phyloP scores from a whole-genome alignment of 2,113 vertebrate genomes.

The Ptilonorhynchus violaceus region DNA sequence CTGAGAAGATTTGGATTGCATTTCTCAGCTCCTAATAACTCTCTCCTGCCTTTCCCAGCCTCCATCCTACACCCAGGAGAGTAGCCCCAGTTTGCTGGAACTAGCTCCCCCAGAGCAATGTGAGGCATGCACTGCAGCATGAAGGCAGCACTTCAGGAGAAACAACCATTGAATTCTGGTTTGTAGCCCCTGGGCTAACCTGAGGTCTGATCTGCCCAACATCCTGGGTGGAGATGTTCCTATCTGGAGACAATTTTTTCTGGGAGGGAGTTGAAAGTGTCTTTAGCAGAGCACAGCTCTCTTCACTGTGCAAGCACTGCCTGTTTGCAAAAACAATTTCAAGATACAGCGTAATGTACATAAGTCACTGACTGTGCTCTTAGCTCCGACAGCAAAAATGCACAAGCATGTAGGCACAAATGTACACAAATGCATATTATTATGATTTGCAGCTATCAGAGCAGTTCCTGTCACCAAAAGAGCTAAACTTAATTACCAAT shows the following conservation, averaged over 20 bases:
- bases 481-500: conserved; percentile 35
- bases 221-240: background rate
- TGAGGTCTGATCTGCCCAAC: background rate
- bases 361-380: background rate
- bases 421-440: background rate
- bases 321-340: background rate
- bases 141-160: fast-evolving
- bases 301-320: background rate
- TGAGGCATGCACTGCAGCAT: too few species aligned
- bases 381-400: background rate
- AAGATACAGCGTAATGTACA: background rate
- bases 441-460: conserved; percentile 35
- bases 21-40: background rate
- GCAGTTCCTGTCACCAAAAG: background rate
- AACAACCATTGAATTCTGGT: background rate
- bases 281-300: background rate
- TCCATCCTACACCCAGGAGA: background rate
- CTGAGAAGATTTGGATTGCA: background rate
- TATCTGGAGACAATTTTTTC: background rate
- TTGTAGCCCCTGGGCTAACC: background rate
- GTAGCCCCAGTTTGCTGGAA: background rate
- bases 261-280: background rate
- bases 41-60: background rate
- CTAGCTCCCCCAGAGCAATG: background rate
- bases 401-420: background rate